Evolutionary conservation across 2,888 invertebrate genomes (phyloP), one percentile per base, ranked within the genome.

Genomic region (Branchellion lobata): DNA sequence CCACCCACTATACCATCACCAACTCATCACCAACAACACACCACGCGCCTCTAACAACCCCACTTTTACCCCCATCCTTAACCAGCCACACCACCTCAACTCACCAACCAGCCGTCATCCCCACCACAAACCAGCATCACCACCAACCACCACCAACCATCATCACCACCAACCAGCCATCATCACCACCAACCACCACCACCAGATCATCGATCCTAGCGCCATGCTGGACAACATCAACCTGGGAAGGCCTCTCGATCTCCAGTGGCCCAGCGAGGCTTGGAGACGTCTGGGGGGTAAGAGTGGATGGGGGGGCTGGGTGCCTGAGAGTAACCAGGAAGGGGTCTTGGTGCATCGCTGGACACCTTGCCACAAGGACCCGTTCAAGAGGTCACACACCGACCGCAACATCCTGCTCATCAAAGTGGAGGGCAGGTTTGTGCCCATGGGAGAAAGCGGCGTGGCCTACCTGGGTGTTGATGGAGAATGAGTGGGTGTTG

Each of bases 211-310:
- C 57, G 87, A 87, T 82, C 82, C 84, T 1, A 69, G 61, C 0
- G 65, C 53, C 53, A 83, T 82, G 79, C 96, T 94, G 85, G 95
- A 96, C 86, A 94, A 93, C 82, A 92, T 96, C 80, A 96, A 96
- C 87, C 89, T 95, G 83, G 94, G 94, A 11, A 89, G 95, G 81
- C 89, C 94, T 82, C 94, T 95, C 81, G 96, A 96, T 85, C 95
- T 96, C n/a, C 91, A 92, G 83, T 98, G 97, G 97, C 97, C 97
- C 0, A 92, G 92, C 84, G 95, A 96, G 86, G 91, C 91, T 77
- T 94, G 95, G 92, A 89, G 95, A 79, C 91, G 91, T 81, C 90
- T 92, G 82, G 96, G 96, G 0, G 96, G 96, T 0, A 90, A 94
- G 82, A 92, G 93, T 72, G 92, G 91, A 84, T 97, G 96, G 97